Evolutionary conservation across 1,140 invertebrate species (phyloP), one percentile per base, ranked within the genome.

Genomic region (Bathynomus jamesi): DNA sequence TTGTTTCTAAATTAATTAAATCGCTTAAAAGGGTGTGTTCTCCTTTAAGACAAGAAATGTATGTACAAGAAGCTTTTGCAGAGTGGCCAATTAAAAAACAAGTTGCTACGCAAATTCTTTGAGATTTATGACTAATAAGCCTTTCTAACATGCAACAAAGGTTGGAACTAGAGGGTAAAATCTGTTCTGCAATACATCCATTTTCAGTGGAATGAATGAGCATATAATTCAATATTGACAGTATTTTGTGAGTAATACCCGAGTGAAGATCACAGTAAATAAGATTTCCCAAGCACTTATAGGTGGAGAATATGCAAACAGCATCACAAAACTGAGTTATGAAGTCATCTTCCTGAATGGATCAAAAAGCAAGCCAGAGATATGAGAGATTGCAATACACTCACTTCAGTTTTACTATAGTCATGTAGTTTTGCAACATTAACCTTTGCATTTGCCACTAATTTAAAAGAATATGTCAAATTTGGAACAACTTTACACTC

Each of bases 241-340:
- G 77, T 29, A 90, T 81, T 80, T 91, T 87, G 53, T 86, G 79
- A n/a, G 88, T 85, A 69, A 91, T 81, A 78, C 79, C 85, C 32
- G 79, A 79, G 78, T 87, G 87, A 81, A 83, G 21, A 53, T 86
- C 78, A 84, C 86, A 82, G 91, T 86, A 74, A 86, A 81, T 69
- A 76, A 79, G 61, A 86, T 77, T 31, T 86, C 75, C 61, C 84
- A 80, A 17, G 82, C 81, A 4, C 86, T 76, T 72, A 82, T 70
- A 64, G 82, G 78, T 71, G 84, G 83, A 3, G 85, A 90, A 82
- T 31, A 90, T 85, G n/a, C 86, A 85, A 28, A 92, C 83, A 1
- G 90, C 87, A 72, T 92, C 88, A 78, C 90, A 92, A 78, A 92
- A 89, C 78, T 93, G 91, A 0, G 85, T 84, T 0, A 92, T 84